phyloP scores from a whole-genome alignment of 2,888 invertebrate genomes.

The Cantharis rufa region DNA sequence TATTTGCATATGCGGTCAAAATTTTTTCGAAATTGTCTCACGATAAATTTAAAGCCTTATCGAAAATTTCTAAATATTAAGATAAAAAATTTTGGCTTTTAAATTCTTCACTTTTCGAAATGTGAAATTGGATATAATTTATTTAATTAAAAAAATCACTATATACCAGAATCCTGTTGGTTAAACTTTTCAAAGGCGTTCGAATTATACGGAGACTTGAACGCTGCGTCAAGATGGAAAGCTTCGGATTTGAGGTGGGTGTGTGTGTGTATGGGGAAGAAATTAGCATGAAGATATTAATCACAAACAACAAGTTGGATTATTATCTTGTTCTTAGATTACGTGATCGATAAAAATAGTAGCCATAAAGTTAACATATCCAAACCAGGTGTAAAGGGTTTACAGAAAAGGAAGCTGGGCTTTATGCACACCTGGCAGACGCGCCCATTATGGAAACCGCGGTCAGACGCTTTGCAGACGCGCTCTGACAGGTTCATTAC shows the following conservation, averaged over 20 bases:
- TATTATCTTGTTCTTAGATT: conserved; percentile 35
- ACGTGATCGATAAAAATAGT: conserved; percentile 39
- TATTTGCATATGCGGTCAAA: conserved; percentile 2
- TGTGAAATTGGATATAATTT: background rate
- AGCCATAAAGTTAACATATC: conserved; percentile 23
- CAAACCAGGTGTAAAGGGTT: conserved; percentile 37
- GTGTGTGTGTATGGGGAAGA: conserved; percentile 13
- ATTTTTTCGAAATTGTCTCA: background rate
- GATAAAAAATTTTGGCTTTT: background rate
- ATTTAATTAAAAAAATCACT: background rate
- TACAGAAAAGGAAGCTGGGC: conserved; percentile 34
- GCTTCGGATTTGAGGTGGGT: conserved; percentile 8
- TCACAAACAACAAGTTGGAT: conserved; percentile 19
- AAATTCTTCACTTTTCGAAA: background rate
- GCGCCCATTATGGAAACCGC: conserved; percentile 31
- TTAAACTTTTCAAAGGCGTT: background rate
- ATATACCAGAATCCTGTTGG: background rate
- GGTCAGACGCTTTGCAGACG: conserved; percentile 37
- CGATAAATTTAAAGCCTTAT: background rate
- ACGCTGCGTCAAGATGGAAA: background rate
- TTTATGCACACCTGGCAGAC: conserved; percentile 33
- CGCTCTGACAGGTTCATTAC: conserved; percentile 37
- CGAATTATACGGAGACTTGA: background rate
- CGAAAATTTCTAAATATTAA: background rate
- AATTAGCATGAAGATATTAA: conserved; percentile 26